Percentiles rank a stretch among this genome's conserved stretches.
Conservation (phyloP, 2,888 invertebrate species). For the Eledone cirrhosa region DNA sequence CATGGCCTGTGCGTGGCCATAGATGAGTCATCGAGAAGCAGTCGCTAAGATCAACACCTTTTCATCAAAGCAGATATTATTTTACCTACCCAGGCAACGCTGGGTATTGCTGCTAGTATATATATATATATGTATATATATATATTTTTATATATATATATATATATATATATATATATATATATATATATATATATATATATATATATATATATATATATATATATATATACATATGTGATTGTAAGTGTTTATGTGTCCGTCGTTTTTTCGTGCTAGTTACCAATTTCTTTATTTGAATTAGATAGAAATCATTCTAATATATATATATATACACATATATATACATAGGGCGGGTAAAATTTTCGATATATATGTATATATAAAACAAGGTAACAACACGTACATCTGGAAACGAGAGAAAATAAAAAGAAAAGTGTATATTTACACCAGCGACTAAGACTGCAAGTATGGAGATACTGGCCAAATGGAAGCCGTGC, state of each 20-base stretch:
- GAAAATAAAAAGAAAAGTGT: too few species aligned
- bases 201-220: background rate
- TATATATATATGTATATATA: background rate
- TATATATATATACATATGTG: background rate
- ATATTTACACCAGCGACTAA: constrained; percentile 52
- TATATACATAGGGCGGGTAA: too few species aligned
- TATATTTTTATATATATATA: background rate
- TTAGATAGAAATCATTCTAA: too few species aligned
- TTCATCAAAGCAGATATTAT: too few species aligned
- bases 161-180: constrained; percentile 16
- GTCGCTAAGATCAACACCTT: too few species aligned
- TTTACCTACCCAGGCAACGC: too few species aligned
- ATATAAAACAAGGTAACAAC: background rate
- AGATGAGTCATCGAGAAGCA: too few species aligned
- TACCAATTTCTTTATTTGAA: background rate
- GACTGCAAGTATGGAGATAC: constrained; percentile 52
- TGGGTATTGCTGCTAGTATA: too few species aligned
- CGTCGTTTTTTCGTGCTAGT: background rate
- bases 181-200: background rate
- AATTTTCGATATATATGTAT: too few species aligned
- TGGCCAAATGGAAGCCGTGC: constrained; percentile 56
- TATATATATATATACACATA: too few species aligned
- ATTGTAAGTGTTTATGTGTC: too few species aligned
- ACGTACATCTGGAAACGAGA: background rate
- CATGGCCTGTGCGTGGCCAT: too few species aligned